These are phyloP conservation scores for Crossocerus cetratus DNA, from an alignment of 2,888 invertebrate genomes.

Conservation along the genomic window DNA sequence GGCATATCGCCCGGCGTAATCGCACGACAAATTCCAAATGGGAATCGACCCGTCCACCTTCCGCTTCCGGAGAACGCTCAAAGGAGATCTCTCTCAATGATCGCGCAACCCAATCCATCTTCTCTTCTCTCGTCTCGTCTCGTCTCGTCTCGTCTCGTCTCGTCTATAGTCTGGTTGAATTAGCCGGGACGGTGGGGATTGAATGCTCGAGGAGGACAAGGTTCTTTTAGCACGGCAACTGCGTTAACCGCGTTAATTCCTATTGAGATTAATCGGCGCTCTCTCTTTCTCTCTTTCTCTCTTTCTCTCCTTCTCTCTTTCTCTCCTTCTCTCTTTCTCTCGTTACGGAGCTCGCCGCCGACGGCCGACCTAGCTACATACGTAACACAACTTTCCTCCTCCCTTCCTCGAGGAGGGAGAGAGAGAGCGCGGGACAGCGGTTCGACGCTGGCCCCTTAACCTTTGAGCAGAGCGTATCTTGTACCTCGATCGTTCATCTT, in stretches of 20 bases:
- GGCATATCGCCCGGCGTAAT: background rate
- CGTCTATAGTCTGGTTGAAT: no score
- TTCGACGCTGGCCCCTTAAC: slow-evolving; percentile 20
- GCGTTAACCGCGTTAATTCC: slow-evolving; percentile 1
- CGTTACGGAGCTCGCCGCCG: background rate
- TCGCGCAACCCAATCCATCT: slow-evolving; percentile 33
- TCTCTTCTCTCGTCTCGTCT: background rate
- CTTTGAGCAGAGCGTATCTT: slow-evolving; percentile 2
- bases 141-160: no score
- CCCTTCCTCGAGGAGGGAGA: background rate
- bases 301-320: no score
- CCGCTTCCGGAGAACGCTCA: slow-evolving; percentile 48
- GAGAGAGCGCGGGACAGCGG: slow-evolving; percentile 5
- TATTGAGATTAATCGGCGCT: background rate
- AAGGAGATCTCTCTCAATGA: slow-evolving; percentile 31
- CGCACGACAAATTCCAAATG: slow-evolving; percentile 1
- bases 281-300: no score
- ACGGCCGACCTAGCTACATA: no score
- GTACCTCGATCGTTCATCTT: background rate
- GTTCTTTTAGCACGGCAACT: background rate
- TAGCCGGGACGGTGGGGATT: no score
- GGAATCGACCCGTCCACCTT: slow-evolving; percentile 13
- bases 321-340: background rate
- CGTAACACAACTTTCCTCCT: slow-evolving; percentile 5
- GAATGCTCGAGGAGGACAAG: slow-evolving; percentile 12